A percentile compares a stretch with the other conserved stretches of the same genome.
phyloP scores from a whole-genome alignment of 2,797 vertebrate species.

The Esox masquinongy region DNA sequence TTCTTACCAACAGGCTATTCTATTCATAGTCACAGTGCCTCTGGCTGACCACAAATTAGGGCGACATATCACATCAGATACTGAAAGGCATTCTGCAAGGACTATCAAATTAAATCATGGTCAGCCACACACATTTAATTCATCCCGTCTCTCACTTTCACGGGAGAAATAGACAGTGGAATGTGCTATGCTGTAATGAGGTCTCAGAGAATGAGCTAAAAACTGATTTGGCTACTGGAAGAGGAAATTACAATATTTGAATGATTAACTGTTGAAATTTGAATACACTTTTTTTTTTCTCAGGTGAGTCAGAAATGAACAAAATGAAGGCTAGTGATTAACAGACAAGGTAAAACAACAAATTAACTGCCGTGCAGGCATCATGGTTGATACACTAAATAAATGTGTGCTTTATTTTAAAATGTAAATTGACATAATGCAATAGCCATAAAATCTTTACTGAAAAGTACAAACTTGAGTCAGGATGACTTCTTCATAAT shows the following conservation, averaged over 20 bases:
- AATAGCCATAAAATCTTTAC: too few relatives aligned
- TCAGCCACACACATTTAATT: constrained; percentile 7
- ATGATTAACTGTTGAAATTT: neutral
- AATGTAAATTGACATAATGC: too few relatives aligned
- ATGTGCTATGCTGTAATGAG: neutral
- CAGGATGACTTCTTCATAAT: neutral
- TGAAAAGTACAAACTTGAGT: too few relatives aligned
- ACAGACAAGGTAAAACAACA: too few relatives aligned
- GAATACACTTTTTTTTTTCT: neutral
- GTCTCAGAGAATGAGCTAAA: neutral
- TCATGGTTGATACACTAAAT: too few relatives aligned
- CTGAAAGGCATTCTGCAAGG: constrained; percentile 10
- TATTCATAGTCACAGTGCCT: constrained; percentile 10
- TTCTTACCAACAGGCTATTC: neutral
- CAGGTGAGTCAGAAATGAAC: neutral
- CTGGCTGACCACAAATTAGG: constrained; percentile 38
- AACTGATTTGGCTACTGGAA: neutral
- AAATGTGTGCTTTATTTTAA: too few relatives aligned
- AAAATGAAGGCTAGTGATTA: neutral
- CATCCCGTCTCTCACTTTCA: neutral
- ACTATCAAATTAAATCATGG: constrained; percentile 36
- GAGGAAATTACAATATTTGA: neutral
- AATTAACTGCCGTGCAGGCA: too few relatives aligned
- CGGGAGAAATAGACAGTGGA: neutral
- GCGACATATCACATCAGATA: constrained; percentile 17